These are phyloP conservation scores for Limnothrissa miodon DNA, from an alignment of 2,113 vertebrate species.

Conservation along the genomic window DNA sequence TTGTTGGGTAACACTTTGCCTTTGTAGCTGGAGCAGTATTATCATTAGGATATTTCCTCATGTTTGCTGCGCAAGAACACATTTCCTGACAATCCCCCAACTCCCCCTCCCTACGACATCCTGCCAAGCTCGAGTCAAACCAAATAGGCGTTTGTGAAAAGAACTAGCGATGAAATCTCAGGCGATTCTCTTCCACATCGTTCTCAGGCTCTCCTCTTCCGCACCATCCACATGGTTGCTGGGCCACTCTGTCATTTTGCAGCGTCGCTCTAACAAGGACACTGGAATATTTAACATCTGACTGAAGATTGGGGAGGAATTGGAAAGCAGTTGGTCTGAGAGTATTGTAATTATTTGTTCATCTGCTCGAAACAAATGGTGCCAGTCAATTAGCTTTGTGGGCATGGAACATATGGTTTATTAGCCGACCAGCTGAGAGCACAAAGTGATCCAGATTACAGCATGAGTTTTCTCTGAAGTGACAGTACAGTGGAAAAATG, in stretches of 20 bases:
- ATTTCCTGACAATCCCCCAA: background rate
- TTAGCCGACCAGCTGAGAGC: background rate
- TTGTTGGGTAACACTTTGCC: background rate
- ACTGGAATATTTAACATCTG: background rate
- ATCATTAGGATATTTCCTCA: too few species aligned
- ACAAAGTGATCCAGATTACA: background rate
- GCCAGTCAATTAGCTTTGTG: background rate
- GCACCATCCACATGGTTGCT: background rate
- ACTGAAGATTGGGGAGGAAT: background rate
- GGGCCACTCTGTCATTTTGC: background rate
- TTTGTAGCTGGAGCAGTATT: too few species aligned
- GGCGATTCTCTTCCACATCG: too few species aligned
- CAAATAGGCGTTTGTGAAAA: too few species aligned
- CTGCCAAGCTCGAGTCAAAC: background rate
- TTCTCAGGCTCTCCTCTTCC: too few species aligned
- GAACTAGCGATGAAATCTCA: too few species aligned
- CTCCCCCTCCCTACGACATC: background rate
- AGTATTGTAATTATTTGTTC: conserved; percentile 1
- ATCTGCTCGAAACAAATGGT: background rate
- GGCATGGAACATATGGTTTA: conserved; percentile 13
- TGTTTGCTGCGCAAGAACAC: background rate
- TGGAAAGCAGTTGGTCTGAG: background rate
- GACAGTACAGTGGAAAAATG: background rate
- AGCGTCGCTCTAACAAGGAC: background rate
- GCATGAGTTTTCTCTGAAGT: background rate